phyloP scores from a whole-genome alignment of 2,797 vertebrate genomes.

The Silurus lanzhouensis region DNA sequence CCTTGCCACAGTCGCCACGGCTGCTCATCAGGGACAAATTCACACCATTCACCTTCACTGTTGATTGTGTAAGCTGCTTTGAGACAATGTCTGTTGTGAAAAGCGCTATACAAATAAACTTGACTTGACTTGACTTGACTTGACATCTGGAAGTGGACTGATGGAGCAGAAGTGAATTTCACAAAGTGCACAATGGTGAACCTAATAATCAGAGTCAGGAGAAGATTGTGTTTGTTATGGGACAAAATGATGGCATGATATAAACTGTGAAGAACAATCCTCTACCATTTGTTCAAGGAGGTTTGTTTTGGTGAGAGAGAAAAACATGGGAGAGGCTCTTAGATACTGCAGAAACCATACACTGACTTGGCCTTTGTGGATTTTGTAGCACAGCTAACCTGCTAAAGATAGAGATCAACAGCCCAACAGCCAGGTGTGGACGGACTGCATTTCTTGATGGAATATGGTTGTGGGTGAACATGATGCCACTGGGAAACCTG shows the following conservation, averaged over 20 bases:
- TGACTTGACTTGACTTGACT: too few relatives aligned
- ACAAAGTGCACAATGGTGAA: accelerated
- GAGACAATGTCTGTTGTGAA: too few relatives aligned
- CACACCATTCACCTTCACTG: too few relatives aligned
- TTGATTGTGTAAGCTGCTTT: too few relatives aligned
- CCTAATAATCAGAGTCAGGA: not conserved
- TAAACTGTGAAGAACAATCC: accelerated
- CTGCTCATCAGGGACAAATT: too few relatives aligned
- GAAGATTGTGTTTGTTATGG: not conserved
- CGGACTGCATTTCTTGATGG: not conserved
- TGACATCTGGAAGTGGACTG: conserved; percentile 14
- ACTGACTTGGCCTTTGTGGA: not conserved
- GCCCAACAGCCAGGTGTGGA: not conserved
- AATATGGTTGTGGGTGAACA: not conserved
- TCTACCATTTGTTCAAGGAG: not conserved
- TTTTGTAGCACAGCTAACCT: too few relatives aligned
- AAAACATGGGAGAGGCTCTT: conserved; percentile 9
- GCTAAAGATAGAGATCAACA: not conserved
- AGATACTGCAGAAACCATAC: not conserved
- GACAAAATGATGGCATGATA: not conserved
- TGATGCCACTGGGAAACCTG: too few relatives aligned
- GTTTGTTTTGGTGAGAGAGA: not conserved
- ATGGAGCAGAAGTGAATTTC: not conserved
- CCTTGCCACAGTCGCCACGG: too few relatives aligned
- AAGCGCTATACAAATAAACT: too few relatives aligned